Evolutionary conservation across 2,888 invertebrate genomes (phyloP).

Genomic region (Pecten maximus): DNA sequence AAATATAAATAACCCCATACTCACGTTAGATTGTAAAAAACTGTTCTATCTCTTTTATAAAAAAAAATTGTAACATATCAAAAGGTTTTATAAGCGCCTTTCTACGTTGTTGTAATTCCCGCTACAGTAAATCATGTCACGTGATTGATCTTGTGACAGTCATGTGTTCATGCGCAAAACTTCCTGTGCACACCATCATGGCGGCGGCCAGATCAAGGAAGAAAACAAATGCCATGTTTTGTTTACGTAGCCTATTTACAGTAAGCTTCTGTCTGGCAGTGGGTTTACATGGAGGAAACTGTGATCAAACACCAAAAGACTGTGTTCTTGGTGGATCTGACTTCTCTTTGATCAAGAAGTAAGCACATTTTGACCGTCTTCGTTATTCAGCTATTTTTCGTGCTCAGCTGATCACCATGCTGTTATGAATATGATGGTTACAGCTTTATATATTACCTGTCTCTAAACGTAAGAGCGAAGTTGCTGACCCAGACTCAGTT

Average conservation of each 20-base stretch:
- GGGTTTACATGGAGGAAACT: neutral
- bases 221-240: conserved; percentile 26
- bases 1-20: no score
- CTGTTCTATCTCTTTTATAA: no score
- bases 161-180: conserved; percentile 17
- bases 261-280: neutral
- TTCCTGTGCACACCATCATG: conserved; percentile 17
- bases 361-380: neutral
- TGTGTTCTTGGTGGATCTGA: neutral
- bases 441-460: no score
- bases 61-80: no score
- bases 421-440: no score
- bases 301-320: neutral
- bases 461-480: no score
- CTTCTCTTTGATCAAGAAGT: conserved; percentile 15
- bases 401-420: neutral
- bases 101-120: no score
- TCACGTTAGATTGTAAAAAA: no score
- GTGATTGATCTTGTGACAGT: conserved; percentile 31
- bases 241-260: neutral
- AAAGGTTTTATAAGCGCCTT: no score
- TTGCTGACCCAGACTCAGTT: no score
- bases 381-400: no score
- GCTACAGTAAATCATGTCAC: neutral
- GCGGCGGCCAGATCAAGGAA: conserved; percentile 29